Evolutionary conservation across 2,888 invertebrate genomes (phyloP), one percentile per base, ranked within the genome.

Genomic region (Euzophera pinguis): DNA sequence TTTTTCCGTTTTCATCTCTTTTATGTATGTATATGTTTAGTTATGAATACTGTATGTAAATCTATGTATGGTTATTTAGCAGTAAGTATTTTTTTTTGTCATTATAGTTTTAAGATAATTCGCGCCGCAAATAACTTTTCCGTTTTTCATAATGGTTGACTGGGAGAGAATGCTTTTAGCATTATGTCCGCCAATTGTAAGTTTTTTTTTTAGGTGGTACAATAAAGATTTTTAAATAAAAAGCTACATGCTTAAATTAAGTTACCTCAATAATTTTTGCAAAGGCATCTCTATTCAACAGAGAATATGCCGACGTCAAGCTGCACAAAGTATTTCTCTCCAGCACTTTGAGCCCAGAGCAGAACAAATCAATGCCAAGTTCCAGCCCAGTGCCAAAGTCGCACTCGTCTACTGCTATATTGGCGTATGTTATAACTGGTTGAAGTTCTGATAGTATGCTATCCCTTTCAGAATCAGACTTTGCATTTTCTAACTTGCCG

Each of bases 351-450:
- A 93, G 79, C 0, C 97, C 96, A 53, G 93, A 95, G 57, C 93
- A 93, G 73, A 98, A 96, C 47, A 99, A 83, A 78, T 96, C 94
- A 61, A 97, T 93, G 0, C 97, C 98, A 35, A 96, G 88, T 79
- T 99, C 98, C 1, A 99, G 80, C 0, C 97, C 95, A 51, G 97
- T 97, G 0, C 98, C 99, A 83, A 97, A 98, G 78, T 99, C 98
- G 73, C 96, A 95, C 78, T 99, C 99, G 73, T 99, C 99, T 53
- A 96, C 94, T 0, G 98, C 99, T 76, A 97, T 97, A 76, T 93
- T 95, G 5, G 97, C 94, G 53, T 94, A 93, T 3, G 95, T 97
- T 56, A 97, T 92, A 1, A 97, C 87, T 53, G 96, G 95, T 66
- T 97, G 96, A 3, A 98, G 75, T 27, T 94, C 92, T 16, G 94